A percentile compares a stretch with the other conserved stretches of the same genome.
Conservation (phyloP, 2,113 vertebrate genomes). For the Chroicocephalus ridibundus region DNA sequence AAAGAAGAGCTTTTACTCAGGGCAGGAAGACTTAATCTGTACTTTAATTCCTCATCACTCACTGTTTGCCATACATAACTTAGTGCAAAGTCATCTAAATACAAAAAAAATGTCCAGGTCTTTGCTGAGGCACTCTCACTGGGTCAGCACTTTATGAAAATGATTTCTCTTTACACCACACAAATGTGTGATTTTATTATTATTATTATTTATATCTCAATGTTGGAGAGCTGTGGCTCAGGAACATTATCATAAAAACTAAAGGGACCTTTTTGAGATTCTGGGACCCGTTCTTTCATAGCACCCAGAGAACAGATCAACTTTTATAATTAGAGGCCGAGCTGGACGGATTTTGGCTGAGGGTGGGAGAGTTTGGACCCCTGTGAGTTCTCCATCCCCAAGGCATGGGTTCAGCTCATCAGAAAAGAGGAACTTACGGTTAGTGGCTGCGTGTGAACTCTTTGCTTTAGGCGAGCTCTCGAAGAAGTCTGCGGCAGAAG, state of each 20-base stretch:
- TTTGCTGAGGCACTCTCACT: background rate
- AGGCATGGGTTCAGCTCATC: accelerated
- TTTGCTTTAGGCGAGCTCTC: background rate
- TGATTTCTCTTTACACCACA: background rate
- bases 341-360: background rate
- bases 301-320: background rate
- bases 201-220: background rate
- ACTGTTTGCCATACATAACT: background rate
- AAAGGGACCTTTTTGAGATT: background rate
- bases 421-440: background rate
- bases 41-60: background rate
- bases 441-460: background rate
- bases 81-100: background rate
- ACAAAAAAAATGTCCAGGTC: background rate
- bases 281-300: background rate
- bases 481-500: background rate
- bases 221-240: background rate
- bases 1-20: background rate
- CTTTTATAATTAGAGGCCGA: background rate
- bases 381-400: background rate
- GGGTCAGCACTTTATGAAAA: background rate
- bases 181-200: background rate
- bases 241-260: background rate
- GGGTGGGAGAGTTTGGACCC: background rate
- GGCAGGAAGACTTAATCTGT: background rate